phyloP scores from a whole-genome alignment of 1,140 invertebrate species.

The Dufourea novaeangliae region DNA sequence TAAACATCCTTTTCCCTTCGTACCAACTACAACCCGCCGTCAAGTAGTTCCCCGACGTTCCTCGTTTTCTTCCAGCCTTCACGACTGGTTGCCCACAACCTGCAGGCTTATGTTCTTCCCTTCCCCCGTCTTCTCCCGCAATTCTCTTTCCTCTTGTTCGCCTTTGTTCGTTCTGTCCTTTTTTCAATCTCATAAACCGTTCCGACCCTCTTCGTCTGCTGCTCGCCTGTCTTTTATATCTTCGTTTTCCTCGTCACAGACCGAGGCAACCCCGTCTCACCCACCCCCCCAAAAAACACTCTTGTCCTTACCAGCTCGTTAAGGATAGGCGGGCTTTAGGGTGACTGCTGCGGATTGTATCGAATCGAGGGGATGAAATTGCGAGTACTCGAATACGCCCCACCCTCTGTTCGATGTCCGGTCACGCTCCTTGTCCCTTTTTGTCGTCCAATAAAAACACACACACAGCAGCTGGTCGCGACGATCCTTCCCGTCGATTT shows the following conservation, averaged over 20 bases:
- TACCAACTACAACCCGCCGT: constrained; percentile 27
- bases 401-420: background rate
- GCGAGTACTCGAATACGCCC: constrained; percentile 15
- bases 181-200: constrained; percentile 2
- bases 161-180: background rate
- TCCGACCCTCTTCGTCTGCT: background rate
- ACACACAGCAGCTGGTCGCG: background rate
- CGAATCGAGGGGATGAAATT: constrained; percentile 54
- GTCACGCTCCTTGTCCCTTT: constrained; percentile 2
- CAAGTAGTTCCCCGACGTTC: constrained; percentile 45
- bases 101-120: constrained; percentile 38
- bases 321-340: constrained; percentile 37
- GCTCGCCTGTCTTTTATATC: background rate
- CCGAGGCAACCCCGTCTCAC: background rate
- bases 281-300: background rate
- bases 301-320: constrained; percentile 44
- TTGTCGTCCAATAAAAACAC: constrained; percentile 17
- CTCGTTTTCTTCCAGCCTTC: constrained; percentile 41
- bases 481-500: background rate
- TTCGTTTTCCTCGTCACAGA: background rate
- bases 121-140: background rate
- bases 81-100: constrained; percentile 51
- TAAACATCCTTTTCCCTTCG: constrained; percentile 55
- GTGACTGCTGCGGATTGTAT: constrained; percentile 37
- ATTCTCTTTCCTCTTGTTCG: background rate